phyloP scores from a whole-genome alignment of 2,888 invertebrate species.

The Aphodius granarius region DNA sequence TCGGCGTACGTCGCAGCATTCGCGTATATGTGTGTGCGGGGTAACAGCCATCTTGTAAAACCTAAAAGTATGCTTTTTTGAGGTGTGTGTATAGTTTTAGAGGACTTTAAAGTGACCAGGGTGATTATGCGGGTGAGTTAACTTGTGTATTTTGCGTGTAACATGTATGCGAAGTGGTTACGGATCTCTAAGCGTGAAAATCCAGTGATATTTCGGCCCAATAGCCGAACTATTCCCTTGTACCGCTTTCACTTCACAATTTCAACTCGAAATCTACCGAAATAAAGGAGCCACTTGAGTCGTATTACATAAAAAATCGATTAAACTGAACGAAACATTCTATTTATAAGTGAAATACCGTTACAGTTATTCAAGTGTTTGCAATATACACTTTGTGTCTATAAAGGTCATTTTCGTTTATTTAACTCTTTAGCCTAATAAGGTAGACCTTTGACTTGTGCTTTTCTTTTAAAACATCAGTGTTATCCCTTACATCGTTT shows the following conservation, averaged over 20 bases:
- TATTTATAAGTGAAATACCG: constrained; percentile 4
- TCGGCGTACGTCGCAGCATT: constrained; percentile 43
- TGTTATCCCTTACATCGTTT: not conserved
- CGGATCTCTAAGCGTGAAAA: not conserved
- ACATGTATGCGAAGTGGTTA: constrained; percentile 15
- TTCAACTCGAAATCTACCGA: constrained; percentile 11
- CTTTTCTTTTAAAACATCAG: constrained; percentile 23
- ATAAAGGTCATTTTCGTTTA: constrained; percentile 47
- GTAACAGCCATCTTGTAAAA: constrained; percentile 55
- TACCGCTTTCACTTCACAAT: constrained; percentile 28
- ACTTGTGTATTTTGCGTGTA: constrained; percentile 22
- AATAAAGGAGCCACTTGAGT: not conserved
- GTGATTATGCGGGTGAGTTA: constrained; percentile 53
- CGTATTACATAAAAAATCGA: constrained; percentile 7
- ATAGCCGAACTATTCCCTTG: constrained; percentile 18
- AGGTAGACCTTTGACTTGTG: constrained; percentile 47
- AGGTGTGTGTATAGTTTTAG: constrained; percentile 54
- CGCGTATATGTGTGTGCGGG: constrained; percentile 49
- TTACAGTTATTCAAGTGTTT: constrained; percentile 8
- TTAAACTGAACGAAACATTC: constrained; percentile 2
- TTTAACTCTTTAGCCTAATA: constrained; percentile 49
- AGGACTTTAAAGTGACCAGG: constrained; percentile 48
- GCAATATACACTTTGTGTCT: constrained; percentile 30
- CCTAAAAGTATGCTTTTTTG: constrained; percentile 55
- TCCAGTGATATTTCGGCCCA: constrained; percentile 24